Evolutionary conservation across 2,888 invertebrate species (phyloP).

Genomic region (Morpho deidamia): DNA sequence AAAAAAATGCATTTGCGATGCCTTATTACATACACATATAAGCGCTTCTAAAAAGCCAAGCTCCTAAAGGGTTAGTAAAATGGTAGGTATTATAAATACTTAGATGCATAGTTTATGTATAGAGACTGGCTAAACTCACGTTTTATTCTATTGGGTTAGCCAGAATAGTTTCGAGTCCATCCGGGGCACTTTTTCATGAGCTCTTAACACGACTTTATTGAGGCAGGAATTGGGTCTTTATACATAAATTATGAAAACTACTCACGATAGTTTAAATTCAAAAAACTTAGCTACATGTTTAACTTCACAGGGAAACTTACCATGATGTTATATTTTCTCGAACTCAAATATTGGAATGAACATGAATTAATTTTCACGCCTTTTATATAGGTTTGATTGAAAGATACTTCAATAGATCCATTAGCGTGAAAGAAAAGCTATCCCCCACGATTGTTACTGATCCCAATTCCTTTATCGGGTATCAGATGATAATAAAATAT

Average conservation of each 20-base stretch:
- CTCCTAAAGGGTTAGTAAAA: background rate
- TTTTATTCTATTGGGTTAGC: too few relatives aligned
- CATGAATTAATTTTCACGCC: conserved; percentile 23
- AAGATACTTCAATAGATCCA: conserved; percentile 51
- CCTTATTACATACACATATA: too few relatives aligned
- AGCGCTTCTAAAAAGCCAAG: too few relatives aligned
- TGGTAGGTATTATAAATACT: background rate
- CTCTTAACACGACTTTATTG: too few relatives aligned
- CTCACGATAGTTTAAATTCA: too few relatives aligned
- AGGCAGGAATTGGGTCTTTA: too few relatives aligned
- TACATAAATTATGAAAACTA: too few relatives aligned
- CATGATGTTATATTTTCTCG: conserved; percentile 38
- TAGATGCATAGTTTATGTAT: background rate
- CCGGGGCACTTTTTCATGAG: too few relatives aligned
- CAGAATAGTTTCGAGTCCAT: too few relatives aligned
- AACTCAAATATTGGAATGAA: conserved; percentile 25
- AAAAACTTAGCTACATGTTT: background rate
- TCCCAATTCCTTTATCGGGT: conserved; percentile 17
- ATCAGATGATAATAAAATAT: conserved; percentile 10
- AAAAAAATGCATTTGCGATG: too few relatives aligned
- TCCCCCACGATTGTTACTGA: conserved; percentile 22
- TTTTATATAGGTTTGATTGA: conserved; percentile 62
- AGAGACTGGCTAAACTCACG: too few relatives aligned
- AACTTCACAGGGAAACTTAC: conserved; percentile 35
- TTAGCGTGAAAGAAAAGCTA: conserved; percentile 35